Evolutionary conservation across 2,113 vertebrate species (phyloP), one percentile per base, ranked within the genome.

Genomic region (Kryptolebias marmoratus): DNA sequence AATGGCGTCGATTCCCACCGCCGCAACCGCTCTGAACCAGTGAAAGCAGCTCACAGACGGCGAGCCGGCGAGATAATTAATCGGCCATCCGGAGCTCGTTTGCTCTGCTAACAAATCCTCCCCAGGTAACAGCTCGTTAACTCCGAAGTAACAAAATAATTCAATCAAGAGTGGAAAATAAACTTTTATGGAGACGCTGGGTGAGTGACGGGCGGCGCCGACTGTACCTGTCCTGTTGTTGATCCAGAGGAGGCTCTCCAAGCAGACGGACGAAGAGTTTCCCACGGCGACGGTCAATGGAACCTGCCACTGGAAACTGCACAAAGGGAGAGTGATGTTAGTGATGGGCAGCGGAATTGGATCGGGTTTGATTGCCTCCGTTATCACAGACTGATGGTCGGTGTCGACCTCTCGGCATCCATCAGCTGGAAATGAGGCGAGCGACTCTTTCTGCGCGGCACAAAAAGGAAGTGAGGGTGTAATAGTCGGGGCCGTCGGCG

Each of bases 231-330:
- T 96, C 93, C 92, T 96, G 93, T 98, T 99, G 93, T 95, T 95
- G 93, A 99, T 95, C 97, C 98, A 99, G 92, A 99, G 95, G 93
- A 98, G 96, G 85, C 92, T 92, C 90, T 98, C 96, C 79, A 94
- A 82, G 83, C 95, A 94, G 79, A 96, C 91, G 71, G 93, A 84
- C 83, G 94, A 97, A 71, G 90, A 88, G 89, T 99, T 99, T 94
- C 98, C 97, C 87, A 97, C 91, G 50, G 96, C 94, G 75, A 99
- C 94, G 52, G 96, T 97, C 93, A 99, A 89, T 64, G 97, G 98
- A 73, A 99, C 95, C 92, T 96, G 96, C 97, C 98, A 99, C 91
- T 95, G 95, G 83, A 96, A 96, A 91, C 97, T 99, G 87, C 68
- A 94, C 93, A 93, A 80, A 75, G 55, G 55, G 64, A 85, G 77